These are phyloP conservation scores for Psophia crepitans DNA, from an alignment of 2,113 vertebrate genomes.

Conservation along the genomic window DNA sequence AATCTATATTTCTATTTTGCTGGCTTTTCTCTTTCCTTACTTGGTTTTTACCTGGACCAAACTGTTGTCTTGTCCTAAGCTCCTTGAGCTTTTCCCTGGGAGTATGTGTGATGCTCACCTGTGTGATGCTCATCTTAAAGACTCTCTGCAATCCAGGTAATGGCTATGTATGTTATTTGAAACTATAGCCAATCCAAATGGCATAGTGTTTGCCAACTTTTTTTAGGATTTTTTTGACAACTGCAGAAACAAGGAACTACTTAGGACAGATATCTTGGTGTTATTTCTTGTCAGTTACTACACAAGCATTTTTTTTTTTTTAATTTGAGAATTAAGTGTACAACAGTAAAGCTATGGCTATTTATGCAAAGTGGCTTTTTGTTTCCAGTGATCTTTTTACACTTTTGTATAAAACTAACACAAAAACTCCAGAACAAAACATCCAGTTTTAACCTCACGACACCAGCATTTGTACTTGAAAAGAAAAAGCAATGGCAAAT, in stretches of 20 bases:
- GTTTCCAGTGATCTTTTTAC: background rate
- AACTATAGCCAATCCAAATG: background rate
- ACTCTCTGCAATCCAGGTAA: background rate
- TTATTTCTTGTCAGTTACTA: background rate
- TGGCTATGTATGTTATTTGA: background rate
- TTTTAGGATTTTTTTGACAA: background rate
- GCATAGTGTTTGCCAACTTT: background rate
- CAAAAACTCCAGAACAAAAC: background rate
- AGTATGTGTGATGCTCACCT: fast-evolving
- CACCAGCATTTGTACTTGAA: background rate
- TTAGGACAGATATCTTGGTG: background rate
- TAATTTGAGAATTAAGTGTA: background rate
- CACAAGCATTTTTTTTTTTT: background rate
- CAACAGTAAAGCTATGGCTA: background rate
- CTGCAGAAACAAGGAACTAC: background rate
- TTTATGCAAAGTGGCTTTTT: background rate
- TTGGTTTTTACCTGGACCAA: background rate
- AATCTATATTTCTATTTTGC: background rate
- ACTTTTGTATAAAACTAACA: background rate
- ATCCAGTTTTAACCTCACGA: background rate
- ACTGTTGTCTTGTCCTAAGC: background rate
- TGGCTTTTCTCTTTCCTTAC: background rate
- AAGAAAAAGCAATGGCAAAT: background rate
- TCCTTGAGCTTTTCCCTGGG: background rate
- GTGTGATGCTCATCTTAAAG: background rate